Conservation (phyloP, 2,888 invertebrate genomes). For the Sclerodermus sp. region DNA sequence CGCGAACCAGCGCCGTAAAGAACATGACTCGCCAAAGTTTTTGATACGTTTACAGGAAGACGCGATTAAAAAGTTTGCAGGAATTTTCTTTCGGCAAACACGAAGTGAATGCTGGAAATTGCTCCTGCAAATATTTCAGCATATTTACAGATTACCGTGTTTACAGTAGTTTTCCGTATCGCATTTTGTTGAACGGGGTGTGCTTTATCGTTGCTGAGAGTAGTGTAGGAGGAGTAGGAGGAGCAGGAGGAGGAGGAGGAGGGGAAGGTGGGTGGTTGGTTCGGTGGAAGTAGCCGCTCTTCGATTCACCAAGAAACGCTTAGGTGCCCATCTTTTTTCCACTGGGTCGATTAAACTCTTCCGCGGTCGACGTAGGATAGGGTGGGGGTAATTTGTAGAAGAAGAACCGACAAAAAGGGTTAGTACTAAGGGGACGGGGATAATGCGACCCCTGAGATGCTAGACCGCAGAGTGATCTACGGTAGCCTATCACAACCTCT, state of each 20-base stretch:
- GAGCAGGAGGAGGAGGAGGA: too few relatives aligned
- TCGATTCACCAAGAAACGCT: constrained; percentile 22
- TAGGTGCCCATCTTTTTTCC: constrained; percentile 37
- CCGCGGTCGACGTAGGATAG: constrained; percentile 22
- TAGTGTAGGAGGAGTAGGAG: too few relatives aligned
- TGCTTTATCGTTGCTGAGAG: too few relatives aligned
- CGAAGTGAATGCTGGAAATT: too few relatives aligned
- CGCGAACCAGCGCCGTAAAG: constrained; percentile 27
- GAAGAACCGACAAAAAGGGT: constrained; percentile 34
- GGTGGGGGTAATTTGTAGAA: constrained; percentile 51
- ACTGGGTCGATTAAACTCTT: constrained; percentile 35
- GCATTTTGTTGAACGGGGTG: too few relatives aligned
- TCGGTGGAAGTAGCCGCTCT: too few relatives aligned
- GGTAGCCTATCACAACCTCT: constrained; percentile 43
- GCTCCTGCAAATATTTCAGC: too few relatives aligned
- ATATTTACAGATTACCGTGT: too few relatives aligned
- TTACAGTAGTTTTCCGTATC: too few relatives aligned
- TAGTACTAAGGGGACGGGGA: constrained; percentile 33
- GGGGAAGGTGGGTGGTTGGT: too few relatives aligned
- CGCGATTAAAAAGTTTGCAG: constrained; percentile 20
- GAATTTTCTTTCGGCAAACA: neutral
- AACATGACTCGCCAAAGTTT: constrained; percentile 25
- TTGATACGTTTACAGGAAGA: constrained; percentile 23
- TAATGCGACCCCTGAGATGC: constrained; percentile 57
- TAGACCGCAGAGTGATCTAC: constrained; percentile 53